Conservation (phyloP, 2,888 invertebrate genomes). For the Drosophila bunnanda region DNA sequence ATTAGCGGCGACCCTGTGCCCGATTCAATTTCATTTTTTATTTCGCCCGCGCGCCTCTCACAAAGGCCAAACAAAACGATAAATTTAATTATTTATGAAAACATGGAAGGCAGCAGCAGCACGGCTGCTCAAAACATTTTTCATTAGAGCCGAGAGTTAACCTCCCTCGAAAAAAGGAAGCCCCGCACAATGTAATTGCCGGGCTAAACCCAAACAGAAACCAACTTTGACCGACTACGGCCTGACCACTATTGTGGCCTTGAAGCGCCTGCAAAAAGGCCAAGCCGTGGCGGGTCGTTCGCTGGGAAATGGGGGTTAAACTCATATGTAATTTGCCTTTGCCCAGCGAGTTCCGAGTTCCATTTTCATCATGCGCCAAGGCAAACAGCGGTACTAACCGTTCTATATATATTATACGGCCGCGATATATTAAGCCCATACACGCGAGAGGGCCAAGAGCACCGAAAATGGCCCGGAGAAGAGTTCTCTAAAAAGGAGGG, state of each 20-base stretch:
- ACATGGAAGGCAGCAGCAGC: constrained; percentile 55
- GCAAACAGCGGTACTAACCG: constrained; percentile 31
- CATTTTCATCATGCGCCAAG: constrained; percentile 71
- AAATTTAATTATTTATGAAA: constrained; percentile 77
- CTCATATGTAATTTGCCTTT: constrained; percentile 71
- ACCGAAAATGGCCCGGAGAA: constrained; percentile 22
- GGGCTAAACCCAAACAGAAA: constrained; percentile 48
- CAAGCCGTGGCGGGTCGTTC: not conserved
- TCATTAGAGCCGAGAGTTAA: constrained; percentile 66
- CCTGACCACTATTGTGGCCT: constrained; percentile 63
- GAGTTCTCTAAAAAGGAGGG: constrained; percentile 12
- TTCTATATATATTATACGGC: constrained; percentile 46
- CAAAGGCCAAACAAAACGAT: constrained; percentile 43
- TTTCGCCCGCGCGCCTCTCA: constrained; percentile 8
- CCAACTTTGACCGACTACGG: constrained; percentile 60
- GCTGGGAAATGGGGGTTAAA: constrained; percentile 20
- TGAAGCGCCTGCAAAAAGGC: constrained; percentile 47
- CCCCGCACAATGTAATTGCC: constrained; percentile 73
- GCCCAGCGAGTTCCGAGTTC: constrained; percentile 46
- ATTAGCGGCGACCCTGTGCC: constrained; percentile 70
- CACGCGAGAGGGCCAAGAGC: constrained; percentile 62
- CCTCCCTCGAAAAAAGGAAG: constrained; percentile 26
- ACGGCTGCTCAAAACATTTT: constrained; percentile 56
- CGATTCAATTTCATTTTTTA: constrained; percentile 41
- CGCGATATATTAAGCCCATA: constrained; percentile 68